Evolutionary conservation across 2,797 vertebrate genomes (phyloP).

Genomic region (Knipowitschia caucasica): DNA sequence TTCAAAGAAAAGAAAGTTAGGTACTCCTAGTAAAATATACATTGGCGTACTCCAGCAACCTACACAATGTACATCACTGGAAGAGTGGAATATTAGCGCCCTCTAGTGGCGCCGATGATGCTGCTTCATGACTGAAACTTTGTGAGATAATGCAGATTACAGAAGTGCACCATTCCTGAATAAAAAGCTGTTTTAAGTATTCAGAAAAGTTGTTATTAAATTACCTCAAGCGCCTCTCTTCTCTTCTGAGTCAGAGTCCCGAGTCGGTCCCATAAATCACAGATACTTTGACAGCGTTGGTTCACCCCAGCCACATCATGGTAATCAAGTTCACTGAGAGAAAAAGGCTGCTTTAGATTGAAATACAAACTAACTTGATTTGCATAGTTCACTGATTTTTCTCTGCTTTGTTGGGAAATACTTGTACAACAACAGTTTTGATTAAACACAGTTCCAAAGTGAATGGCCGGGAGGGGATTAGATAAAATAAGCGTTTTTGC

Average conservation of each 20-base stretch:
- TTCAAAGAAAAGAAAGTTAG: too few species aligned
- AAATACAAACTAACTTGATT: neutral
- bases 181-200: neutral
- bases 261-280: constrained; percentile 95
- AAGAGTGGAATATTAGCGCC: constrained; percentile 43
- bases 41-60: neutral
- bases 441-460: too few species aligned
- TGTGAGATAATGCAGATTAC: neutral
- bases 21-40: neutral
- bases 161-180: neutral
- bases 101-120: constrained; percentile 44
- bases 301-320: constrained; percentile 91
- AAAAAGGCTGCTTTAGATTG: constrained; percentile 4
- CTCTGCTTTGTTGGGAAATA: too few species aligned
- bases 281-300: constrained; percentile 94
- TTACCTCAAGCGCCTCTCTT: constrained; percentile 91
- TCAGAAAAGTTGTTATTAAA: neutral
- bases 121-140: neutral
- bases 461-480: too few species aligned
- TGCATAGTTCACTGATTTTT: too few species aligned
- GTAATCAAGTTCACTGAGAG: constrained; percentile 91
- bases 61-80: neutral
- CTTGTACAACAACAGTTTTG: too few species aligned
- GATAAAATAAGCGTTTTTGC: too few species aligned
- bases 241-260: constrained; percentile 97